Conservation (phyloP, 2,888 invertebrate genomes). For the Athrips mouffetella region DNA sequence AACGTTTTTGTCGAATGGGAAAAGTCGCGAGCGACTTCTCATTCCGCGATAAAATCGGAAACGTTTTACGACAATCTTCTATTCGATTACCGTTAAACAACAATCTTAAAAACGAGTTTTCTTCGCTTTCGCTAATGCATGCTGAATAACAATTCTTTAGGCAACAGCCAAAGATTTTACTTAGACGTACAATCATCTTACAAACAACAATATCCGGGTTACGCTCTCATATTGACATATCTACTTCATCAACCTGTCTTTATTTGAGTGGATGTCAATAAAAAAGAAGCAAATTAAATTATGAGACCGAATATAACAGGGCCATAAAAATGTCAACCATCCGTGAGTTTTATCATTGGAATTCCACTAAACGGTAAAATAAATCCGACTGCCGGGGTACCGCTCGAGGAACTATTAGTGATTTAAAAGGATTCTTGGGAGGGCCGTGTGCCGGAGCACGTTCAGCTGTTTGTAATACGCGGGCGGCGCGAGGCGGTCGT, state of each 20-base stretch:
- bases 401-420: slow-evolving; percentile 33
- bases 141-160: slow-evolving; percentile 18
- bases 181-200: no score
- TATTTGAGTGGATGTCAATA: no score
- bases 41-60: slow-evolving; percentile 75
- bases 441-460: slow-evolving; percentile 44
- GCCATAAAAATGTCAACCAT: slow-evolving; percentile 25
- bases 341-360: slow-evolving; percentile 24
- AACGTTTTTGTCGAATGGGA: slow-evolving; percentile 75
- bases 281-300: no score
- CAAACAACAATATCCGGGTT: no score
- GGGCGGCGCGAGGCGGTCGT: slow-evolving; percentile 17
- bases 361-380: slow-evolving; percentile 27
- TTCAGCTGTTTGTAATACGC: slow-evolving; percentile 53
- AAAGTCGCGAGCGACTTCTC: slow-evolving; percentile 75
- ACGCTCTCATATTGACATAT: no score
- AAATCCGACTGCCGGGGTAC: slow-evolving; percentile 32
- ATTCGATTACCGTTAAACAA: slow-evolving; percentile 76
- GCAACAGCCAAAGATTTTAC: no score
- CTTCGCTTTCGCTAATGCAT: slow-evolving; percentile 35
- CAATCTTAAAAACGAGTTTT: slow-evolving; percentile 62
- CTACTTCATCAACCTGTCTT: no score
- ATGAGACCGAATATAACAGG: slow-evolving; percentile 19
- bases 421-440: slow-evolving; percentile 44
- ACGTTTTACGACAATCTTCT: slow-evolving; percentile 76